These are phyloP conservation scores for Gasterosteus nipponicus DNA, from an alignment of 2,113 vertebrate genomes.

Conservation along the genomic window DNA sequence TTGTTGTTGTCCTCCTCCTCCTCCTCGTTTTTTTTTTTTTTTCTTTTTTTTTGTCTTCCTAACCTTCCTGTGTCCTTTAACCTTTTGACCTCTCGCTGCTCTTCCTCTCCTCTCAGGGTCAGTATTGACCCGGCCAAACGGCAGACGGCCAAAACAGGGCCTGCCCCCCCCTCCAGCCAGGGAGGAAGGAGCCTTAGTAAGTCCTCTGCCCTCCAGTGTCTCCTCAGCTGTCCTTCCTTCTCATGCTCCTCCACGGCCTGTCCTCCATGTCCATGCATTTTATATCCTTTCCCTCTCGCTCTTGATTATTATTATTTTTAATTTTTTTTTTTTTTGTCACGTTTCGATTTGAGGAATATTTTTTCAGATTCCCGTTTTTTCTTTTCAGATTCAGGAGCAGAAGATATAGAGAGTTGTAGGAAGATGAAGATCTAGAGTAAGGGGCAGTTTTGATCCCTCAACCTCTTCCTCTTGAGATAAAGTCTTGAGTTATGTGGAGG, in stretches of 20 bases:
- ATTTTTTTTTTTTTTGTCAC: constrained; percentile 21
- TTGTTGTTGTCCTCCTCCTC: constrained; percentile 32
- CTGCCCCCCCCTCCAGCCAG: constrained; percentile 77
- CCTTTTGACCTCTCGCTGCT: constrained; percentile 70
- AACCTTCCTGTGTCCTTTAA: constrained; percentile 70
- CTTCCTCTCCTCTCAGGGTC: constrained; percentile 82
- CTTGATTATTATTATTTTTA: neutral
- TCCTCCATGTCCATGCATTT: constrained; percentile 57
- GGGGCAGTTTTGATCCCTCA: constrained; percentile 57
- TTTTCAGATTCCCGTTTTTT: constrained; percentile 73
- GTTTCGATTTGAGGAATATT: constrained; percentile 51
- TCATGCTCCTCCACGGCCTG: constrained; percentile 37
- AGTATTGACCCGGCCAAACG: constrained; percentile 86
- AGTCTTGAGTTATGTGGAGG: constrained; percentile 44
- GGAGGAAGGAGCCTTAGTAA: constrained; percentile 86
- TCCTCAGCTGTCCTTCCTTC: constrained; percentile 65
- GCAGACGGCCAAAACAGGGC: constrained; percentile 83
- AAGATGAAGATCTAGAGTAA: constrained; percentile 81
- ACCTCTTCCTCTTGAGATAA: constrained; percentile 20
- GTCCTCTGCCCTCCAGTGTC: constrained; percentile 79
- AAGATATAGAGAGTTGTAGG: constrained; percentile 79
- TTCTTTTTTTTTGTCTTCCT: constrained; percentile 62
- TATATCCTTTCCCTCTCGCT: constrained; percentile 57
- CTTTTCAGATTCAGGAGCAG: constrained; percentile 77
- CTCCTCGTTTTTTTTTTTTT: constrained; percentile 59